Base-by-base conservation (phyloP, 2,797 vertebrate species). In the Odontamblyopus rebecca region DNA sequence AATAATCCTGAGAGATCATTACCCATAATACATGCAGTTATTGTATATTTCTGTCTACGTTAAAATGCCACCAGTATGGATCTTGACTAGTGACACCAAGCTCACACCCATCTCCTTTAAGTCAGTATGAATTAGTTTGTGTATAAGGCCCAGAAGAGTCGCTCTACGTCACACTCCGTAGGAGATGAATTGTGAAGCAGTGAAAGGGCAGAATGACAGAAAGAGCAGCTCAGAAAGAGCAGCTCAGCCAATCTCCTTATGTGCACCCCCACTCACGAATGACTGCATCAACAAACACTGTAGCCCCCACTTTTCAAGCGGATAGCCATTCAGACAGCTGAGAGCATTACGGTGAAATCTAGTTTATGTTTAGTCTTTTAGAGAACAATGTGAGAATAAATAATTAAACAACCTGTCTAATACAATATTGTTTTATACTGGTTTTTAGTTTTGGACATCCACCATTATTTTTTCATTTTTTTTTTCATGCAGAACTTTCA, bases 191-290 rank as follows among this genome's bases (percentile, higher is more conserved):
- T 65, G 75, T 51, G 70, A 82, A 65, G 4, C 16, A 74, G 81
- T 6, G 60, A 86, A 83, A 79, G 77, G 65, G 76, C 70, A 80
- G 78, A 77, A 71, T 38, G 60, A 68, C 72, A 61, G 19, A 81
- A 50, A 69, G 77, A 77, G 26, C 68, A 83, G 79, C 81, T 85
- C 68, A 86, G 63, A 81, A 50, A 69, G 77, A 77, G 26, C 68
- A 83, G 79, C 81, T 85, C 68, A 86, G 63, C 41, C 70, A 76
- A 83, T 86, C 82, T 77, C 23, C 59, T 87, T 83, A 86, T 76
- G 30, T 1, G 18, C 73, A 69, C 19, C 72, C 73, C 50, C 26
- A 62, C 69, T 61, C 69, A 5, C 26, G 69, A 74, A n/a, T 0
- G 41, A 61, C 30, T 35, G 8, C 1, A 67, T 41, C n/a, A 41